Evolutionary conservation across 2,113 vertebrate genomes (phyloP).

Genomic region (Himantopus leucocephalus): DNA sequence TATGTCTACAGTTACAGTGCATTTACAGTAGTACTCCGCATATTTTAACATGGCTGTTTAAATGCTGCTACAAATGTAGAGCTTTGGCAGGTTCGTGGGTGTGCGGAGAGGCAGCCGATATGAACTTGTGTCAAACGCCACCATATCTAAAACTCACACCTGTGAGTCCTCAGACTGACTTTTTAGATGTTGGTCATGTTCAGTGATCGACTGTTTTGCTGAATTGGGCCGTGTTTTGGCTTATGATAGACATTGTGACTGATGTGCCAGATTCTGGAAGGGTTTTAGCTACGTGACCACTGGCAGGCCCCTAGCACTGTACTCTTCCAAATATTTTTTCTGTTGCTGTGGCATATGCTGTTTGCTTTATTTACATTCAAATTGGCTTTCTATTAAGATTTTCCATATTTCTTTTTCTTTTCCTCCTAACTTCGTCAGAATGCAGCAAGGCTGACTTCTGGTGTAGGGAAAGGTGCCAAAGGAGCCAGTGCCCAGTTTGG

Average conservation of each 20-base stretch:
- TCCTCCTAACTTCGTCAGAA: neutral
- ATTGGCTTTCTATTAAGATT: neutral
- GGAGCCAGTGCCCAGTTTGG: neutral
- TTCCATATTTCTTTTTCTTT: neutral
- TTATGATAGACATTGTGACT: neutral
- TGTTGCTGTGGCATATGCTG: neutral
- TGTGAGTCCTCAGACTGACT: neutral
- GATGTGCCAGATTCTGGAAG: neutral
- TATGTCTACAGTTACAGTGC: neutral
- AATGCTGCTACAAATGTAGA: neutral
- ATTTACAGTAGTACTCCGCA: neutral
- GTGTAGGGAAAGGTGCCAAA: neutral
- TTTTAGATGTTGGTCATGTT: neutral
- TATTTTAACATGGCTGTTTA: neutral
- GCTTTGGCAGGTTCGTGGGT: neutral
- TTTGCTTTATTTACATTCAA: neutral
- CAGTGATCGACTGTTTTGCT: neutral
- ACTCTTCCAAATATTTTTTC: neutral
- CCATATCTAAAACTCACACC: neutral
- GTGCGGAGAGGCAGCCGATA: neutral
- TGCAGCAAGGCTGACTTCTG: neutral
- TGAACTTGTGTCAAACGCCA: neutral
- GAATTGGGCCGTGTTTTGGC: neutral
- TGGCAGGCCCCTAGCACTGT: neutral
- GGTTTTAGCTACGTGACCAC: neutral